These are phyloP conservation scores for Thalassarche chlororhynchos DNA, from an alignment of 2,113 vertebrate genomes.

Conservation along the genomic window DNA sequence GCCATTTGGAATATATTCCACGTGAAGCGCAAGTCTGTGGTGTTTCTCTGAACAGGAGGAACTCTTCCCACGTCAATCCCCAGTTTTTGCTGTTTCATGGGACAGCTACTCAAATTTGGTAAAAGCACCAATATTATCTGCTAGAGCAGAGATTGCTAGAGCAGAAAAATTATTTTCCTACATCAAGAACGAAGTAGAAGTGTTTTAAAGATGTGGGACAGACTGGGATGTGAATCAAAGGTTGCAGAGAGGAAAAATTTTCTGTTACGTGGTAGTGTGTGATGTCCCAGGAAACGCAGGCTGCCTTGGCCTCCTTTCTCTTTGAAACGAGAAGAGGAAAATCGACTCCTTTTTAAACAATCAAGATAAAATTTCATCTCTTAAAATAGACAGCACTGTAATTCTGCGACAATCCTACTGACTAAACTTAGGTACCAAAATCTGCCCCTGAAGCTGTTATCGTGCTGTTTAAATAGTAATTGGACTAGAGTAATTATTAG, in stretches of 20 bases:
- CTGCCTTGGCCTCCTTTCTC: neutral
- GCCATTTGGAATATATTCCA: neutral
- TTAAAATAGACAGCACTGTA: neutral
- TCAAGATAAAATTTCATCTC: neutral
- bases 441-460: neutral
- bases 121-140: too few relatives aligned
- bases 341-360: neutral
- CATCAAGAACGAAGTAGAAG: neutral
- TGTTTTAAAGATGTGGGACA: neutral
- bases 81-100: neutral
- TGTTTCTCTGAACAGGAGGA: neutral
- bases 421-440: neutral
- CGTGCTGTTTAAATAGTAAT: neutral
- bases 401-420: neutral
- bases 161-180: neutral
- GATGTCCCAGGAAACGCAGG: neutral
- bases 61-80: neutral
- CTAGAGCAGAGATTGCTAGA: neutral
- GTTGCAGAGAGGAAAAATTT: neutral
- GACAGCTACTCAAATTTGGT: neutral
- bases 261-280: neutral
- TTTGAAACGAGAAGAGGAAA: neutral
- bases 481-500: neutral
- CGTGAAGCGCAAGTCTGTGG: neutral
- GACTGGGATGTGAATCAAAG: neutral